Evolutionary conservation across 2,113 vertebrate genomes (phyloP).

Genomic region (Progne subis): DNA sequence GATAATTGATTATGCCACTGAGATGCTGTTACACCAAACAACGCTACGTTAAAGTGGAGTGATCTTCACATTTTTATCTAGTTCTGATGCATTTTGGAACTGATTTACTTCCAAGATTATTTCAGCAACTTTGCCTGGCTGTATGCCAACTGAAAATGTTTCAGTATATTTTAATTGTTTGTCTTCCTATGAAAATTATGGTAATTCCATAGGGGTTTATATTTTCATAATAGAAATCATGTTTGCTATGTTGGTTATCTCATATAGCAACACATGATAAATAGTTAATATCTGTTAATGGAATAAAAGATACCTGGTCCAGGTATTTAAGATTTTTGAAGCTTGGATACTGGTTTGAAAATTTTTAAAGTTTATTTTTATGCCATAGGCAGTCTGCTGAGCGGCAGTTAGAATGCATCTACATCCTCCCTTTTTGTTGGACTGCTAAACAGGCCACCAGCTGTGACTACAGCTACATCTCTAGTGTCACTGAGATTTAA

Average conservation of each 20-base stretch:
- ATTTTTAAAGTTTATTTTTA: neutral
- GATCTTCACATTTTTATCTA: neutral
- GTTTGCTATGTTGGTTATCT: neutral
- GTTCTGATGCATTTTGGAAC: neutral
- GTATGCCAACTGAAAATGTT: neutral
- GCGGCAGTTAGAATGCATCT: neutral
- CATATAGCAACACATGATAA: neutral
- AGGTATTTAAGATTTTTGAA: neutral
- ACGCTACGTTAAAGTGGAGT: accelerated
- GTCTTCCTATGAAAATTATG: neutral
- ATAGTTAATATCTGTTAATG: neutral
- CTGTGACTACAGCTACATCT: neutral
- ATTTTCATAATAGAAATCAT: neutral
- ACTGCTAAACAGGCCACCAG: neutral
- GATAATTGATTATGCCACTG: neutral
- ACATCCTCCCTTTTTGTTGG: neutral
- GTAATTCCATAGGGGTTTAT: neutral
- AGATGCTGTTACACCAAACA: neutral
- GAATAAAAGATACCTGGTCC: neutral
- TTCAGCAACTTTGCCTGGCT: neutral
- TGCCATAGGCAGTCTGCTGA: neutral
- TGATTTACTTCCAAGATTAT: neutral
- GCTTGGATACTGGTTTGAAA: neutral
- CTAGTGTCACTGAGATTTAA: neutral
- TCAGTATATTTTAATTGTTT: neutral